Evolutionary conservation across 1,140 invertebrate genomes (phyloP).

Genomic region (Trachelipus rathkii): DNA sequence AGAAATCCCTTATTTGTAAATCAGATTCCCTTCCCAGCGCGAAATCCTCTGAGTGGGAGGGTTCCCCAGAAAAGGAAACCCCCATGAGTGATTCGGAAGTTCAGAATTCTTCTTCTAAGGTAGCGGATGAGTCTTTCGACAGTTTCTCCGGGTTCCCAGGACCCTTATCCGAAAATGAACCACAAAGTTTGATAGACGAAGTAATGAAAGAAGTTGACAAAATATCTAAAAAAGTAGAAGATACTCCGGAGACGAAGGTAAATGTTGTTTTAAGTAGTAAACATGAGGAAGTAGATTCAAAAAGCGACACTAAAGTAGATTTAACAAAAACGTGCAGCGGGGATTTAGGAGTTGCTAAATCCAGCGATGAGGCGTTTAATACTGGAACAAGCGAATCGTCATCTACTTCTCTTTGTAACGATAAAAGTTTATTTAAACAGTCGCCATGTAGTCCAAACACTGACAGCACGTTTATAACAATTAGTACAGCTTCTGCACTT

Average conservation of each 20-base stretch:
- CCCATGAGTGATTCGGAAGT: slow-evolving; percentile 21
- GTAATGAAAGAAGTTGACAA: slow-evolving; percentile 46
- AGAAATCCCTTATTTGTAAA: neutral
- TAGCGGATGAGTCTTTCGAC: neutral
- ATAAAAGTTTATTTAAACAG: neutral
- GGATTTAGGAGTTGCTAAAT: neutral
- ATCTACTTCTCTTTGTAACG: neutral
- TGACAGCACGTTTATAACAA: slow-evolving; percentile 27
- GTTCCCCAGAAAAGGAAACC: neutral
- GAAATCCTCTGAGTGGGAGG: slow-evolving; percentile 4
- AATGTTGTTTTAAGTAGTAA: slow-evolving; percentile 1
- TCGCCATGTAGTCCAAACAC: slow-evolving; percentile 12
- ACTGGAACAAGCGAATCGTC: slow-evolving; percentile 1
- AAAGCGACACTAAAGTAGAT: neutral
- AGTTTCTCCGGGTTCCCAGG: neutral
- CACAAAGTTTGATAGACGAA: slow-evolving; percentile 36
- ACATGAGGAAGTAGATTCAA: neutral
- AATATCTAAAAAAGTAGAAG: slow-evolving; percentile 27
- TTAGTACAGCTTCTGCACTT: slow-evolving; percentile 33
- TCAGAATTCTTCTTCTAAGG: neutral
- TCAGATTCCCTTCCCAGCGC: neutral
- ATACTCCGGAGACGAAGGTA: neutral
- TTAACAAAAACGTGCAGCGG: slow-evolving; percentile 7
- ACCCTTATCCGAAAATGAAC: slow-evolving; percentile 22
- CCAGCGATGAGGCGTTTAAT: slow-evolving; percentile 23